Evolutionary conservation across 1,140 invertebrate species (phyloP).

Genomic region (Zaprionus kolodkinae): DNA sequence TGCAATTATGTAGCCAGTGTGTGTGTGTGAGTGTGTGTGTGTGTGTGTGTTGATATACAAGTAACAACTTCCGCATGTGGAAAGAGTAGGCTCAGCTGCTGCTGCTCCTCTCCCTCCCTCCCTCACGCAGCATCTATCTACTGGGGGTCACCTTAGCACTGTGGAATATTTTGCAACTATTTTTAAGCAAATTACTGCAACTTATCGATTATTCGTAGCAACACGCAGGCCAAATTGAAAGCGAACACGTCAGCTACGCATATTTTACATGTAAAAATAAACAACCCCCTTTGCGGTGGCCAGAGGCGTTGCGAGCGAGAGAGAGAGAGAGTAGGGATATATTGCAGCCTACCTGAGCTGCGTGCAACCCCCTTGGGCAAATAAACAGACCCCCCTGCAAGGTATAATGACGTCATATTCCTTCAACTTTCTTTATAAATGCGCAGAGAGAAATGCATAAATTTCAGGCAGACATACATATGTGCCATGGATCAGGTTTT

Average conservation of each 20-base stretch:
- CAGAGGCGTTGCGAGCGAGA: neutral
- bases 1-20: conserved; percentile 55
- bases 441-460: conserved; percentile 28
- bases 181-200: conserved; percentile 24
- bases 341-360: conserved; percentile 62
- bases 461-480: conserved; percentile 1
- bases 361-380: conserved; percentile 4
- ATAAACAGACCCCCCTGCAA: neutral
- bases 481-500: conserved; percentile 22
- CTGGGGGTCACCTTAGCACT: conserved; percentile 66
- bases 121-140: conserved; percentile 37
- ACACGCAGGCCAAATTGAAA: conserved; percentile 10
- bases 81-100: conserved; percentile 37
- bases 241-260: conserved; percentile 37
- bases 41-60: conserved; percentile 24
- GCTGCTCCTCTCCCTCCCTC: neutral
- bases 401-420: conserved; percentile 65
- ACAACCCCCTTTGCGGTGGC: conserved; percentile 24
- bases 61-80: conserved; percentile 31
- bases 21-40: conserved; percentile 14
- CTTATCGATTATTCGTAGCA: conserved; percentile 33
- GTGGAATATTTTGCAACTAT: conserved; percentile 6
- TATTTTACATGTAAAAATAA: conserved; percentile 30
- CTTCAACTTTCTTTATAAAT: conserved; percentile 7
- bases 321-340: conserved; percentile 19